Conservation (phyloP, 2,797 vertebrate genomes). For the Garrulus glandarius region DNA sequence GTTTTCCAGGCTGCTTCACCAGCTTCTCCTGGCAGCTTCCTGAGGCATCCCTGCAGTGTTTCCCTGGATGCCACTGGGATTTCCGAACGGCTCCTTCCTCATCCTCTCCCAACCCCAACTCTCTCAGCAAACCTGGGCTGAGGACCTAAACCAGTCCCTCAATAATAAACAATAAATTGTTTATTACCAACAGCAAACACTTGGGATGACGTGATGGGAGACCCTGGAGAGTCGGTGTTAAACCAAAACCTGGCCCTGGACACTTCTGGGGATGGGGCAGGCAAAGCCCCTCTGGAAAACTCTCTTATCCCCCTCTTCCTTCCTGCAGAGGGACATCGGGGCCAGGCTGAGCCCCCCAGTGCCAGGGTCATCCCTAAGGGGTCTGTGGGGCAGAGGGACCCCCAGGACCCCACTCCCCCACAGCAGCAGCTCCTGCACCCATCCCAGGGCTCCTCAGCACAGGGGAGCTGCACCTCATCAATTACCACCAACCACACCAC, state of each 20-base stretch:
- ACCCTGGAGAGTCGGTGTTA: rapidly evolving
- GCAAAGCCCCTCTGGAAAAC: background rate
- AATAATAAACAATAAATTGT: background rate
- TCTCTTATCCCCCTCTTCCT: background rate
- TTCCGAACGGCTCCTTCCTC: background rate
- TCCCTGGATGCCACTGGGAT: background rate
- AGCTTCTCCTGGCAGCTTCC: background rate
- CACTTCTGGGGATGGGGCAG: background rate
- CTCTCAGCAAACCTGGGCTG: background rate
- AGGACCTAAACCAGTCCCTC: background rate
- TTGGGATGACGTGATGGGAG: background rate
- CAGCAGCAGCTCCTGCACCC: background rate
- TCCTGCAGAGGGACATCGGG: background rate
- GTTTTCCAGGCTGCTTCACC: background rate
- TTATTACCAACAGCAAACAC: background rate
- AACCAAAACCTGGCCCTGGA: background rate
- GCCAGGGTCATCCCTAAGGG: background rate
- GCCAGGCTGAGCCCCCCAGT: background rate
- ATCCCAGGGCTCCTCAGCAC: background rate
- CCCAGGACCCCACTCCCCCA: background rate
- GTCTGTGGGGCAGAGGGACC: background rate
- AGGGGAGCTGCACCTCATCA: background rate
- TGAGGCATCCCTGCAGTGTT: background rate
- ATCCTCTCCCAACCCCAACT: background rate
- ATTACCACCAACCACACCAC: background rate